These are phyloP conservation scores for Scortum barcoo DNA, from an alignment of 2,113 vertebrate species.

Conservation along the genomic window DNA sequence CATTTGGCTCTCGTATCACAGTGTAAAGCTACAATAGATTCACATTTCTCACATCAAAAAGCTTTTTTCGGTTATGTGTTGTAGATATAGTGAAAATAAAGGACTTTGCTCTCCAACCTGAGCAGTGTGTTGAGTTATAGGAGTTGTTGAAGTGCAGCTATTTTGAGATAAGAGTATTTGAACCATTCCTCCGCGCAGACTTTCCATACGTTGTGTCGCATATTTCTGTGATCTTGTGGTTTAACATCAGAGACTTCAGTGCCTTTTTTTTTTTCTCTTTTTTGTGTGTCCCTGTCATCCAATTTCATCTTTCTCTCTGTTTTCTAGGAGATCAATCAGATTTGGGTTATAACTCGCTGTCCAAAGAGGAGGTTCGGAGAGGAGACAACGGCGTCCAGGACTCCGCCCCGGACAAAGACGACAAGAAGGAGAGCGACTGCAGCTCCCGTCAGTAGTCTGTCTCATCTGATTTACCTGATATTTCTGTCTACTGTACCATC, in stretches of 20 bases:
- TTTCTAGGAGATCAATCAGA: conserved; percentile 91
- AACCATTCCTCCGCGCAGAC: not conserved
- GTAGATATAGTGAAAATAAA: not conserved
- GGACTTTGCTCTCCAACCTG: not conserved
- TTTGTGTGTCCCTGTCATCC: not conserved
- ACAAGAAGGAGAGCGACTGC: conserved; percentile 82
- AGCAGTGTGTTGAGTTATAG: not conserved
- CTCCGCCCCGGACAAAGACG: conserved; percentile 56
- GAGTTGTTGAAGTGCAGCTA: not conserved
- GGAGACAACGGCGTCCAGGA: conserved; percentile 62
- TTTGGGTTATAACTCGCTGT: conserved; percentile 90
- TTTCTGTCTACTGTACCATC: conserved; percentile 9
- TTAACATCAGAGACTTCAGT: not conserved
- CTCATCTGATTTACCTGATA: conserved; percentile 26
- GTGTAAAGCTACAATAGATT: not conserved
- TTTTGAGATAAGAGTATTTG: not conserved
- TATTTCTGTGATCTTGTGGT: conserved; percentile 24
- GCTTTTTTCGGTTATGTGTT: not conserved
- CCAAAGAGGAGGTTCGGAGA: conserved; percentile 90
- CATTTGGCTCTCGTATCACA: not conserved
- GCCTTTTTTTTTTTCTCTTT: too few relatives aligned
- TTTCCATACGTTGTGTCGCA: not conserved
- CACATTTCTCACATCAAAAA: not conserved
- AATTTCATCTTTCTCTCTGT: conserved; percentile 10
- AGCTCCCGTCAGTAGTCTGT: conserved; percentile 77